Conservation (phyloP, 2,797 vertebrate genomes). For the Eleutherodactylus coqui region DNA sequence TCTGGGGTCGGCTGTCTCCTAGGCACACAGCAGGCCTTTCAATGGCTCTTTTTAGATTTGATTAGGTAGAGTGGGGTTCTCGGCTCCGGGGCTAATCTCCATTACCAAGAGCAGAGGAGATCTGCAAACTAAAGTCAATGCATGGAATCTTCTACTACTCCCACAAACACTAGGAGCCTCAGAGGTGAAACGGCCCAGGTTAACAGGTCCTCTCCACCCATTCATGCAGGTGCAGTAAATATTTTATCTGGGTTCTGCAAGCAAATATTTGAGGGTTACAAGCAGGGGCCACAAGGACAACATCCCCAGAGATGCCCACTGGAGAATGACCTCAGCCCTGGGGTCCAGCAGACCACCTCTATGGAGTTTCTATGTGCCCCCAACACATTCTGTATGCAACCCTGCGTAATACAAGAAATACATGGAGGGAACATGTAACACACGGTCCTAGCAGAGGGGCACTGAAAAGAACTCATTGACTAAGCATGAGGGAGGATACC, state of each 20-base stretch:
- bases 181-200: too few relatives aligned
- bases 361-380: neutral
- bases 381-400: neutral
- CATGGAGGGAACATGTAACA: neutral
- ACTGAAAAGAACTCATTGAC: constrained; percentile 26
- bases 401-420: neutral
- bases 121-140: too few relatives aligned
- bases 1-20: too few relatives aligned
- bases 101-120: too few relatives aligned
- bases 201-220: neutral
- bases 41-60: too few relatives aligned
- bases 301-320: neutral
- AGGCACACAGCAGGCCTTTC: too few relatives aligned
- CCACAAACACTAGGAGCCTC: too few relatives aligned
- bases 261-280: neutral
- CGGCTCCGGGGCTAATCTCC: too few relatives aligned
- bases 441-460: neutral
- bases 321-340: neutral
- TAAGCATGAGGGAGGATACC: constrained; percentile 83
- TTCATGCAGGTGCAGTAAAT: neutral
- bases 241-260: too few relatives aligned
- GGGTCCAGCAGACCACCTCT: neutral
- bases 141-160: too few relatives aligned
- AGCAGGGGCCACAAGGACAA: neutral
- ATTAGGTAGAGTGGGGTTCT: too few relatives aligned